phyloP scores from a whole-genome alignment of 2,888 invertebrate species.

The Acanthosepion pharaonis region DNA sequence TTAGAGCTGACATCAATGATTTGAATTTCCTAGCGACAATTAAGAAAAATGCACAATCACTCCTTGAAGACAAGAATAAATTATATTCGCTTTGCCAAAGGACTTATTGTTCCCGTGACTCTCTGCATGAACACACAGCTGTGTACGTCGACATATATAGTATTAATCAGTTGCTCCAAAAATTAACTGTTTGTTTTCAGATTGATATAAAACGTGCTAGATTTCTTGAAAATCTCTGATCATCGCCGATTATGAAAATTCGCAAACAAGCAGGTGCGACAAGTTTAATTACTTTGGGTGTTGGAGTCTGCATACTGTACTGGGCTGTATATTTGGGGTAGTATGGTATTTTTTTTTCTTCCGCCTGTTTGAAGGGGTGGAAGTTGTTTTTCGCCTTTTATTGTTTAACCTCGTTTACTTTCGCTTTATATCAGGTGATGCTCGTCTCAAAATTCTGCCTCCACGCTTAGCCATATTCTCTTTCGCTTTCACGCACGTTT shows the following conservation, averaged over 20 bases:
- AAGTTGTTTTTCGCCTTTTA: neutral
- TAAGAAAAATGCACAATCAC: neutral
- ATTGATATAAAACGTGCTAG: neutral
- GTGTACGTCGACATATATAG: neutral
- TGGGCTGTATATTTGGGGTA: neutral
- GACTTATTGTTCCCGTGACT: neutral
- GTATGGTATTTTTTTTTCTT: neutral
- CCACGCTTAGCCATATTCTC: neutral
- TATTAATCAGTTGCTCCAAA: neutral
- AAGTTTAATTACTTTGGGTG: neutral
- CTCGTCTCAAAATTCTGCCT: neutral
- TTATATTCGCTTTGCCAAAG: neutral
- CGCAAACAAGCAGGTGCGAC: conserved; percentile 8
- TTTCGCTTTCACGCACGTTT: neutral
- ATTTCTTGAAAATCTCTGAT: neutral
- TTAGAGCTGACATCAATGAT: neutral
- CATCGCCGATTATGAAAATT: neutral
- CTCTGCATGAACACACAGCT: neutral
- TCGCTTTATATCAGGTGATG: neutral
- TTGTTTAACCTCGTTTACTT: neutral
- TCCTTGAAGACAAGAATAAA: neutral
- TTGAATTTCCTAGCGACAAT: neutral
- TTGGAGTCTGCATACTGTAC: neutral
- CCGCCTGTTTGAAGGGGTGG: neutral
- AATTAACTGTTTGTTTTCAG: neutral